A percentile compares a stretch with the other conserved stretches of the same genome.
Evolutionary conservation across 92 coral and sea anemone species (phyloP).

Genomic region (Bergia puertoricense): DNA sequence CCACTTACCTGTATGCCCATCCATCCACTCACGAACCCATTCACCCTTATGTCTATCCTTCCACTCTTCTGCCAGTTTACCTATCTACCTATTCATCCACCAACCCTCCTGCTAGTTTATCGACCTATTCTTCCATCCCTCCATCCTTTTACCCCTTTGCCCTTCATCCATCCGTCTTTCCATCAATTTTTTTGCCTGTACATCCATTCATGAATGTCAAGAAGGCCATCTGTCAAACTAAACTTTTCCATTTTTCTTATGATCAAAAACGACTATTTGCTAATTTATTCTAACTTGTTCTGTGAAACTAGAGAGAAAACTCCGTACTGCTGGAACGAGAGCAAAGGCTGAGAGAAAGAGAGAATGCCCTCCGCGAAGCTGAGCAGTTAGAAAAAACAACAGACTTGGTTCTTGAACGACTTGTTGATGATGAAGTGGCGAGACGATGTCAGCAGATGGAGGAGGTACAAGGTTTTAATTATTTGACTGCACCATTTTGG

Average conservation of each 20-base stretch:
- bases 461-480: conserved; percentile 54
- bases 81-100: too few species aligned
- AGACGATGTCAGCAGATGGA: conserved; percentile 74
- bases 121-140: too few species aligned
- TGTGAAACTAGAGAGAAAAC: conserved; percentile 72
- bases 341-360: conserved; percentile 81
- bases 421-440: conserved; percentile 82
- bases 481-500: neutral
- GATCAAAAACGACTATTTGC: neutral
- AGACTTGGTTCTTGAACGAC: conserved; percentile 76
- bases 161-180: too few species aligned
- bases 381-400: conserved; percentile 86
- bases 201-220: neutral
- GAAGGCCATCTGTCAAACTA: neutral
- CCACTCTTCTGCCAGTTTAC: too few species aligned
- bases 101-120: too few species aligned
- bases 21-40: too few species aligned
- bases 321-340: conserved; percentile 80
- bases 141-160: too few species aligned
- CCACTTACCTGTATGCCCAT: too few species aligned
- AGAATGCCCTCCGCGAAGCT: conserved; percentile 77
- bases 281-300: neutral
- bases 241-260: neutral
- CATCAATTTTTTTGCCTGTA: neutral
- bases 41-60: too few species aligned